Evolutionary conservation across 2,113 vertebrate species (phyloP), one percentile per base, ranked within the genome.

Genomic region (Tamias sibiricus): DNA sequence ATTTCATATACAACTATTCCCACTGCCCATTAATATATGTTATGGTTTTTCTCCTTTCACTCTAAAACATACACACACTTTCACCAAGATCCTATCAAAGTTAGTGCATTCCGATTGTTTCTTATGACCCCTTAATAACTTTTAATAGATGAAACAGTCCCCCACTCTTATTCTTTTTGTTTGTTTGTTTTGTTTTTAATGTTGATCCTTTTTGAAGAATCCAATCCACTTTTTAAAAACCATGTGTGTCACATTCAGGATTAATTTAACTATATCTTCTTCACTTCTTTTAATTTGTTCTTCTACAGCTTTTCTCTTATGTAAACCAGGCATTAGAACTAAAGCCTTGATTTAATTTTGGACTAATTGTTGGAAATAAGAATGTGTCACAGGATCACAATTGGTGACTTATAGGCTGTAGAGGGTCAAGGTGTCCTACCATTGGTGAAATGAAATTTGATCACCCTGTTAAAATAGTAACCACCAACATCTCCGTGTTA

Each of bases 171-270:
- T n/a, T n/a, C n/a, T n/a, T n/a, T n/a, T n/a, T n/a, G n/a, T n/a
- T n/a, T n/a, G n/a, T n/a, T n/a, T n/a, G n/a, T n/a, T n/a, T n/a
- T n/a, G n/a, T n/a, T n/a, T n/a, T n/a, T n/a, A n/a, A n/a, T n/a
- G n/a, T n/a, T n/a, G n/a, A 47, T 2, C n/a, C 3, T 87, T 92
- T 79, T 82, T 82, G 26, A 95, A 96, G 11, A 86, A 74, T 62
- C 20, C 32, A 59, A 44, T 19, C 17, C 1, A 77, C 4, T 82
- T 87, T 80, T 54, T 28, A 10, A 28, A 93, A n/a, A n/a, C n/a
- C 2, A 75, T 8, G 6, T 80, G 2, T 80, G 13, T 91, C 42
- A 81, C 26, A 85, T 64, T 88, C 62, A n/a, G 32, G 6, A 68
- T 26, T 54, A 80, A 4, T 90, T 47, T 82, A 28, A 69, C 30